Conservation (phyloP, 2,113 vertebrate genomes). For the Sciurus niger region DNA sequence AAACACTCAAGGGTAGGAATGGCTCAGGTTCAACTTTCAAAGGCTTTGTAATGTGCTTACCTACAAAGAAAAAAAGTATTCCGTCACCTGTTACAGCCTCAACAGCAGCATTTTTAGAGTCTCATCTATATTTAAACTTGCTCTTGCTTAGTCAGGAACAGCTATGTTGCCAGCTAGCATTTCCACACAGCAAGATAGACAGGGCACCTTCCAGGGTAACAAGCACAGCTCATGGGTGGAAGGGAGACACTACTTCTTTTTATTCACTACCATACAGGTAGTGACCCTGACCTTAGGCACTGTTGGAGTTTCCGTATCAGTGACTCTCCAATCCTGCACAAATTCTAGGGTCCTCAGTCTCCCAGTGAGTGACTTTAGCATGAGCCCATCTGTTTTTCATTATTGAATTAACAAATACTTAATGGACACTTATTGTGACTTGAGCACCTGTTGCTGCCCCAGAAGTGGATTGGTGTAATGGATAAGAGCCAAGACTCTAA, state of each 20-base stretch:
- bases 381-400: background rate
- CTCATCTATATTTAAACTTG: conserved; percentile 86
- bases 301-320: background rate
- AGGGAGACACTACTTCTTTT: background rate
- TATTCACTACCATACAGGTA: background rate
- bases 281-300: background rate
- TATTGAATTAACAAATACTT: conserved; percentile 55
- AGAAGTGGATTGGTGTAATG: background rate
- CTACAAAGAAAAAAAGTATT: conserved; percentile 58
- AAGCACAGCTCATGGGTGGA: background rate
- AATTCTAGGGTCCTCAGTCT: background rate
- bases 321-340: background rate
- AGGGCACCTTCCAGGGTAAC: conserved; percentile 13
- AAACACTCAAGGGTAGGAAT: conserved; percentile 80
- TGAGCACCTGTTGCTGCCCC: background rate
- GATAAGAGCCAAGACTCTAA: background rate
- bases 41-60: conserved; percentile 82
- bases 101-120: conserved; percentile 72
- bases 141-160: conserved; percentile 81
- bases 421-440: background rate
- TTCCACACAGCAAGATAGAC: conserved; percentile 62
- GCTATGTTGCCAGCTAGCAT: conserved; percentile 61
- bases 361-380: background rate
- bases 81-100: conserved; percentile 73
- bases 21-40: conserved; percentile 80